A percentile compares a stretch with the other conserved stretches of the same genome.
phyloP scores from a whole-genome alignment of 2,113 vertebrate genomes.

The Myanophis thanlyinensis region DNA sequence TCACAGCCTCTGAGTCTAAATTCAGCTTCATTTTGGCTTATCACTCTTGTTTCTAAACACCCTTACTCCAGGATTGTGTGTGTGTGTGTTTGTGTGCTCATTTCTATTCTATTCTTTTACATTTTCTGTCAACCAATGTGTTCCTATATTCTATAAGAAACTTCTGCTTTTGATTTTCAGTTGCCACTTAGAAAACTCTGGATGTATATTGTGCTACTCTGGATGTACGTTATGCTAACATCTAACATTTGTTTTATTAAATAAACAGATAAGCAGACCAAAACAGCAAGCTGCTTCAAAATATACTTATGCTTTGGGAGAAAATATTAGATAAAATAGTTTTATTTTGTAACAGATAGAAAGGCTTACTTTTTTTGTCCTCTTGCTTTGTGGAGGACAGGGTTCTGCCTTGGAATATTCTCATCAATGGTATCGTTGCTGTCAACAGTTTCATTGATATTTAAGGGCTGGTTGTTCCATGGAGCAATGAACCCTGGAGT shows the following conservation, averaged over 20 bases:
- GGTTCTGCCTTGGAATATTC: slow-evolving; percentile 68
- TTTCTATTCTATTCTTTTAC: background rate
- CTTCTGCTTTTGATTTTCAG: background rate
- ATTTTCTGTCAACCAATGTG: background rate
- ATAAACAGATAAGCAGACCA: background rate
- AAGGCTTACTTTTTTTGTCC: slow-evolving; percentile 79
- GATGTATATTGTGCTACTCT: background rate
- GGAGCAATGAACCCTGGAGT: slow-evolving; percentile 83
- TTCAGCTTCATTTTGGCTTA: background rate
- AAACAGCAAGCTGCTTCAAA: background rate
- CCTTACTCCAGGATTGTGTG: background rate
- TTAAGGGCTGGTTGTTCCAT: slow-evolving; percentile 80
- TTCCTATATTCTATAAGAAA: background rate
- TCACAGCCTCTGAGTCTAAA: background rate
- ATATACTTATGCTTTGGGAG: background rate
- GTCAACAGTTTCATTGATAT: slow-evolving; percentile 76
- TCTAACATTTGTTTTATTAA: background rate
- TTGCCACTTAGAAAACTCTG: background rate
- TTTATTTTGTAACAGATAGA: background rate
- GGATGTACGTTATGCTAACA: background rate
- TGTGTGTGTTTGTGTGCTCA: background rate
- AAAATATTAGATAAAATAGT: background rate
- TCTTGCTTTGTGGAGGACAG: slow-evolving; percentile 69
- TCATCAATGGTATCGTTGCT: slow-evolving; percentile 74
- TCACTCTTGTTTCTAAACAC: background rate